Percentiles rank a stretch among this genome's conserved stretches.
Conservation (phyloP, 2,888 invertebrate species). For the Anthophora plumipes region DNA sequence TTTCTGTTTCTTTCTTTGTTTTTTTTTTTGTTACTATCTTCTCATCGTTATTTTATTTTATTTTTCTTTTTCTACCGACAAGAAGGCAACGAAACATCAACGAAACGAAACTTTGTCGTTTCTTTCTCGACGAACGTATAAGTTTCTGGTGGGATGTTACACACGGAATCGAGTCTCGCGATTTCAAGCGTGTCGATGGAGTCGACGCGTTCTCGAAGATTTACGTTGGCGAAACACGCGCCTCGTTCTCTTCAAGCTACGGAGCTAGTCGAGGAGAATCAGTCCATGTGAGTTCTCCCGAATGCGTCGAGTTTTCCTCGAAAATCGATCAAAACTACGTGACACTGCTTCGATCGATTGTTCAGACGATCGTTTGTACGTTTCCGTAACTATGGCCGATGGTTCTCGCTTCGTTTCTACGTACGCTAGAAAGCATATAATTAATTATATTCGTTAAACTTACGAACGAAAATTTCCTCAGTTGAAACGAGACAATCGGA, state of each 20-base stretch:
- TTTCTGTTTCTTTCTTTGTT: too few relatives aligned
- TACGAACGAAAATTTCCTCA: background rate
- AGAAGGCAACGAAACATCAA: background rate
- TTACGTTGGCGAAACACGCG: background rate
- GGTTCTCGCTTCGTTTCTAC: background rate
- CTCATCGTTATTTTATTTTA: background rate
- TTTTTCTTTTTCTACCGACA: background rate
- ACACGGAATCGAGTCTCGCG: constrained; percentile 11
- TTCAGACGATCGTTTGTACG: background rate
- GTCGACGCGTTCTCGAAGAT: background rate
- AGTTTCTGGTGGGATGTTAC: background rate
- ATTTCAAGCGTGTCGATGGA: background rate
- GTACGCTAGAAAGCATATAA: background rate
- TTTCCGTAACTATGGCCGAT: background rate
- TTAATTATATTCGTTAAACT: background rate
- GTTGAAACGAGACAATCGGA: too few relatives aligned
- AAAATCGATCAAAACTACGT: background rate
- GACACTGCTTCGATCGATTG: constrained; percentile 1
- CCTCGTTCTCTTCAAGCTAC: background rate
- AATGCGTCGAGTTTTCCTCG: background rate
- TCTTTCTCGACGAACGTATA: background rate
- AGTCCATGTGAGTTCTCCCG: background rate
- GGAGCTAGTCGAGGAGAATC: background rate
- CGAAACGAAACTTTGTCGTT: background rate
- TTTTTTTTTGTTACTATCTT: too few relatives aligned